Conservation (phyloP, 2,113 vertebrate genomes). For the Haemorhous mexicanus region DNA sequence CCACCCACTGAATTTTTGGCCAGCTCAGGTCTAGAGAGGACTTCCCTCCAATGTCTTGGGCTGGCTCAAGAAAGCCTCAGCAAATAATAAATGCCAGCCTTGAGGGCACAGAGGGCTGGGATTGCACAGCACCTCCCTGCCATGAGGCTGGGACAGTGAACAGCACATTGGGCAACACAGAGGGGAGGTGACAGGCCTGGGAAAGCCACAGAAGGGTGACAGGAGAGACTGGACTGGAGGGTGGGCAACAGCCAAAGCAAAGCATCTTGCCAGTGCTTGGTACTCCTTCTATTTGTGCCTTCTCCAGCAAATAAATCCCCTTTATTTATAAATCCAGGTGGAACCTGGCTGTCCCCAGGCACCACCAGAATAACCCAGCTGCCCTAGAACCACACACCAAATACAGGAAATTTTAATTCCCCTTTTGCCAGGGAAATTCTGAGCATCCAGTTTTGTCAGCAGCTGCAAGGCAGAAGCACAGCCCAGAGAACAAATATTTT, state of each 20-base stretch:
- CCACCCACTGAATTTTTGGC: not conserved
- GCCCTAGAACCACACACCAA: not conserved
- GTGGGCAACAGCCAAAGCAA: not conserved
- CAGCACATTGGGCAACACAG: not conserved
- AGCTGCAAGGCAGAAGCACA: not conserved
- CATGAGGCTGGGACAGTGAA: not conserved
- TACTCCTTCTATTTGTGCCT: not conserved
- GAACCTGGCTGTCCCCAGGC: too few species aligned
- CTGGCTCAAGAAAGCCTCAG: not conserved
- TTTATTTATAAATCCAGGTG: not conserved
- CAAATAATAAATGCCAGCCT: not conserved
- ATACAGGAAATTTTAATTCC: fast-evolving
- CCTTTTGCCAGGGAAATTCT: not conserved
- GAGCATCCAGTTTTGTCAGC: not conserved
- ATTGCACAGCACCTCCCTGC: not conserved
- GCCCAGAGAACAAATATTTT: not conserved
- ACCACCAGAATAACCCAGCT: fast-evolving
- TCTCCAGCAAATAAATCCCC: not conserved
- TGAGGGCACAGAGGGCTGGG: not conserved
- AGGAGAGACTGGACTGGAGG: not conserved
- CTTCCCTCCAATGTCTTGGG: not conserved
- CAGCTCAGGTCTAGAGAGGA: not conserved
- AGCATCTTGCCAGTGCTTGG: not conserved
- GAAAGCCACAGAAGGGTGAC: not conserved
- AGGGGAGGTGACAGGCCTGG: not conserved